These are phyloP conservation scores for Dipodomys spectabilis DNA, from an alignment of 2,113 vertebrate genomes.

Conservation along the genomic window DNA sequence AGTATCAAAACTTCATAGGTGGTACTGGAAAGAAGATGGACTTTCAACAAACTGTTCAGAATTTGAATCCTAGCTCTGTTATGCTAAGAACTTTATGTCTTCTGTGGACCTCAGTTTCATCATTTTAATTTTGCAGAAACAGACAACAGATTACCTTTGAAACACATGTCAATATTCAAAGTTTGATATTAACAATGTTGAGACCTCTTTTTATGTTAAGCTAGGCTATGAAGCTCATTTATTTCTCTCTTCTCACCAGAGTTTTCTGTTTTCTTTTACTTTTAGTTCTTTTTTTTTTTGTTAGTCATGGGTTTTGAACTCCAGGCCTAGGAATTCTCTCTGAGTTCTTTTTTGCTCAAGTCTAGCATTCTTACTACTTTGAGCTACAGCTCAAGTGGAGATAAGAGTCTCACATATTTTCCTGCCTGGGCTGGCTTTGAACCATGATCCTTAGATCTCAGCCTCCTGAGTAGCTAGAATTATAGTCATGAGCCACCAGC, in stretches of 20 bases:
- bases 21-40: not conserved
- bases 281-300: too few relatives aligned
- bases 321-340: too few relatives aligned
- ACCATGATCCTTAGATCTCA: too few relatives aligned
- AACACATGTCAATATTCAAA: not conserved
- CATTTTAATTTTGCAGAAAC: not conserved
- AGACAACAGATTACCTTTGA: not conserved
- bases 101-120: slow-evolving; percentile 14
- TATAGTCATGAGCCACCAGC: too few relatives aligned
- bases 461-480: too few relatives aligned
- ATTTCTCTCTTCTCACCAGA: slow-evolving; percentile 22
- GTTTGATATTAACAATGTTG: slow-evolving; percentile 53
- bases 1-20: not conserved
- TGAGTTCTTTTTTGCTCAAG: too few relatives aligned
- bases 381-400: too few relatives aligned
- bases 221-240: slow-evolving; percentile 25
- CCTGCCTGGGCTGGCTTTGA: too few relatives aligned
- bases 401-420: too few relatives aligned
- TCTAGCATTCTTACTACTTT: too few relatives aligned
- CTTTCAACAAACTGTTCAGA: not conserved
- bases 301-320: too few relatives aligned
- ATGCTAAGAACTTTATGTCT: not conserved
- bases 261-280: too few relatives aligned
- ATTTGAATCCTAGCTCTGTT: not conserved
- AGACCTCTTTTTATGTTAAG: not conserved